These are phyloP conservation scores for Mesorhabditis spiculigera DNA, from an alignment of 2,888 invertebrate genomes.

Conservation along the genomic window DNA sequence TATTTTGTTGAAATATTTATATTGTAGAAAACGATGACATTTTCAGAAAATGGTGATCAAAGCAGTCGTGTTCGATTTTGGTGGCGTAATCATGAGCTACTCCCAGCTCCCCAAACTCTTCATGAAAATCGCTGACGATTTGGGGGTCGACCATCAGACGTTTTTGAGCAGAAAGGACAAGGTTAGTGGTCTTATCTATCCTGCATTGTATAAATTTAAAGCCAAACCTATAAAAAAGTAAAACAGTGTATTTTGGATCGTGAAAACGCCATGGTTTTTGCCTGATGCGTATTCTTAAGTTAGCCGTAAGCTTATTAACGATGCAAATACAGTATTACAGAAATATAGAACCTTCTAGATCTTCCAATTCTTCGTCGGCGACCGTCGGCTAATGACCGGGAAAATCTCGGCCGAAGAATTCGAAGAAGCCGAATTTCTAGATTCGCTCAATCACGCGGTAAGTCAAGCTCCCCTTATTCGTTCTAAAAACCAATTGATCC, in stretches of 20 bases:
- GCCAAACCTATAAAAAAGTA: no score
- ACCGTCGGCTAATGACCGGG: slow-evolving; percentile 27
- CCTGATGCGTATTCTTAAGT: no score
- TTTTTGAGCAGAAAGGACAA: background rate
- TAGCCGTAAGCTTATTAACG: no score
- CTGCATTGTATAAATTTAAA: no score
- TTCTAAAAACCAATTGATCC: background rate
- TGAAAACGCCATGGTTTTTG: no score
- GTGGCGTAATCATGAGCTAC: slow-evolving; percentile 23
- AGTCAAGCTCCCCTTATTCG: background rate
- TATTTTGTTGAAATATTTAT: no score
- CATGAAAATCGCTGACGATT: background rate
- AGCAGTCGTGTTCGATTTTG: slow-evolving; percentile 36
- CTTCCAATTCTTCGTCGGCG: slow-evolving; percentile 25
- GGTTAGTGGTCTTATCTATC: no score
- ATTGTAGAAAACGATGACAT: no score
- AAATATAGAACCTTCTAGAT: slow-evolving; percentile 10
- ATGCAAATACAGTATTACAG: background rate
- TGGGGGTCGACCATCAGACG: background rate
- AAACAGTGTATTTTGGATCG: no score
- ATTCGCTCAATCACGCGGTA: slow-evolving; percentile 17
- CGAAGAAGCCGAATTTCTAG: slow-evolving; percentile 19
- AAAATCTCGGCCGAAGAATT: slow-evolving; percentile 22
- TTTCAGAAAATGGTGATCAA: slow-evolving; percentile 15
- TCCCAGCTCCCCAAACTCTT: background rate